A percentile compares a stretch with the other conserved stretches of the same genome.
Evolutionary conservation across 2,888 invertebrate genomes (phyloP).

Genomic region (Dinocampus coccinellae): DNA sequence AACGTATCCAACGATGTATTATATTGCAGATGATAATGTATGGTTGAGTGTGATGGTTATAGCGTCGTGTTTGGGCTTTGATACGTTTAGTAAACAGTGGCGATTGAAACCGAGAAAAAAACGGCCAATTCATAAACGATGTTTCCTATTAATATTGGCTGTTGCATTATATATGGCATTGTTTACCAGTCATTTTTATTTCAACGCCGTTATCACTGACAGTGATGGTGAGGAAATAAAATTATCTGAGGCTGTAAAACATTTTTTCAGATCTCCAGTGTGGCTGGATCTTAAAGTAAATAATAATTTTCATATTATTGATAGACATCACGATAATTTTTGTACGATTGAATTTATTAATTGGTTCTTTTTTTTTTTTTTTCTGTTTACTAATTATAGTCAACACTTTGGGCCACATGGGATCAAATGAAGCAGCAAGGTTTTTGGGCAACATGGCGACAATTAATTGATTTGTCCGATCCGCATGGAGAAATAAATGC

Average conservation of each 20-base stretch:
- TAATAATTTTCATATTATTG: slow-evolving; percentile 40
- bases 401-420: slow-evolving; percentile 78
- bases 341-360: no score
- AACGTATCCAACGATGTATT: slow-evolving; percentile 78
- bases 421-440: slow-evolving; percentile 87
- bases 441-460: slow-evolving; percentile 85
- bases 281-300: slow-evolving; percentile 72
- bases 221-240: slow-evolving; percentile 89
- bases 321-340: no score
- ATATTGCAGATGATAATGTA: slow-evolving; percentile 80
- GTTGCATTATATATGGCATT: slow-evolving; percentile 78
- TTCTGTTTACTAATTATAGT: slow-evolving; percentile 45
- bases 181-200: slow-evolving; percentile 86
- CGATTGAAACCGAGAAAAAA: slow-evolving; percentile 75
- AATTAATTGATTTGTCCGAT: slow-evolving; percentile 87
- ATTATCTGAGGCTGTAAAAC: slow-evolving; percentile 87
- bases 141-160: slow-evolving; percentile 74
- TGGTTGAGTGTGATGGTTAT: slow-evolving; percentile 80
- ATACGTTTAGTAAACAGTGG: slow-evolving; percentile 85
- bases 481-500: slow-evolving; percentile 93
- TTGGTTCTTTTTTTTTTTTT: background rate
- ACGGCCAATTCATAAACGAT: slow-evolving; percentile 69
- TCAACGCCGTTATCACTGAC: slow-evolving; percentile 89
- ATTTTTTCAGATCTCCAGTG: slow-evolving; percentile 89
- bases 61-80: slow-evolving; percentile 79